Base-by-base conservation (phyloP, 2,888 invertebrate genomes). In the Catocala sponsa region DNA sequence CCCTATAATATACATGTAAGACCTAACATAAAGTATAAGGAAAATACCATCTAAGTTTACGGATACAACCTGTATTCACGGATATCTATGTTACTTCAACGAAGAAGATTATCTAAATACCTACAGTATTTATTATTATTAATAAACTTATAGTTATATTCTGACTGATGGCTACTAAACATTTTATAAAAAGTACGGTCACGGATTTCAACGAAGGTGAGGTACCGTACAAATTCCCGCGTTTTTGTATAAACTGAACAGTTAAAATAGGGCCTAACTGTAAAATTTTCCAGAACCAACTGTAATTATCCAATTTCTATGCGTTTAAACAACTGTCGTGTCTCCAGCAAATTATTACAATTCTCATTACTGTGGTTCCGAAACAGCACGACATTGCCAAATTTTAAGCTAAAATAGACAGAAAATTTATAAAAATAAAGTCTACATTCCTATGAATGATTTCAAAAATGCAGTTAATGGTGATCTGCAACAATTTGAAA, bases 291-390 rank as follows among this genome's bases (percentile, higher is more conserved):
- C 72, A 73, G 73, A 79, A 83, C 80, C 68, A 79, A 81, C 70
- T 58, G 70, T 80, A 80, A 84, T 85, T 80, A 76, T 70, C 65
- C 62, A 61, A 75, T 80, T 81, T 83, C 78, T 80, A 74, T 69
- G 63, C 65, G 54, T 69, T 71, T 70, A 65, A 67, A 64, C 67
- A 64, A 70, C 70, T 60, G 74, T 76, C 79, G 75, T 79, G 53
- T 65, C 12, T 44, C 52, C 55, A 59, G 65, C 63, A 70, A 67
- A 69, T 79, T 77, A 81, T n/a, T 76, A 83, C 79, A 82, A 85
- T 66, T 59, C 79, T 83, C 78, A 81, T 86, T 87, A 82, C 72
- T 86, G 90, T 64, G 92, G 92, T 89, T 74, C 85, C 82, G 80
- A 87, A 86, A 82, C 91, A 87, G 89, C 90, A 79, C 72, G 92